Evolutionary conservation across 64 coral and sea anemone genomes (phyloP), one percentile per base, ranked within the genome.

Genomic region (Stichodactyla helianthus): DNA sequence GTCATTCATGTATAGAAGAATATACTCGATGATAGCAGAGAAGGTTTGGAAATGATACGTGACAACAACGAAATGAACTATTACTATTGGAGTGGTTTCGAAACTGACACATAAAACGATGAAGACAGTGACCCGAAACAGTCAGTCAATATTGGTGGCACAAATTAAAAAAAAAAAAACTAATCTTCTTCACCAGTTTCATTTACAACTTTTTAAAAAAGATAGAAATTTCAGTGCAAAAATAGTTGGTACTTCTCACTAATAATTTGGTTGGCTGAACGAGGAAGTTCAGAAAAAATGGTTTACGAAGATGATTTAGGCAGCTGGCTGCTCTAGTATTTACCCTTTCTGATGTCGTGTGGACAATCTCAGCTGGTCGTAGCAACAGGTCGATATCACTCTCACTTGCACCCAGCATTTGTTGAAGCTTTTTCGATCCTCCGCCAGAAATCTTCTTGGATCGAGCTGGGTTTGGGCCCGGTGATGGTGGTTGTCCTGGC

Each of bases 351-450:
- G 87, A 85, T 22, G 79, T 76, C n/a, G 90, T 88, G 12, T 93
- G 85, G 28, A 92, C 35, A 23, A 94, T 93, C 58, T 98, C 93
- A 15, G 90, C 93, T 8, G 97, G 90, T 87, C 93, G 86, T 59
- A 95, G 50, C 61, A 99, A 55, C 71, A 99, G 83, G 53, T 99
- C 97, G 54, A 99, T 99, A 23, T 99, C 97, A 91, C 93, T 99
- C 82, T 99, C 97, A 84, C 97, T 99, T 35, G 97, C 97, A 31
- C 97, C 97, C 77, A 99, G 70, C 61, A 99, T 89, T 79, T 94
- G 89, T 80, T 98, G 95, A 9, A 98, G 77, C 77, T 98, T 98
- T 79, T 94, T 98, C 7, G 92, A 94, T 5, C 95, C 95, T 84
- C 95, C 95, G 50, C 95, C 95, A 2, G 95, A 94, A 57, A 85